Conservation (phyloP, 2,797 vertebrate species). For the Dendrocincla fuliginosa region DNA sequence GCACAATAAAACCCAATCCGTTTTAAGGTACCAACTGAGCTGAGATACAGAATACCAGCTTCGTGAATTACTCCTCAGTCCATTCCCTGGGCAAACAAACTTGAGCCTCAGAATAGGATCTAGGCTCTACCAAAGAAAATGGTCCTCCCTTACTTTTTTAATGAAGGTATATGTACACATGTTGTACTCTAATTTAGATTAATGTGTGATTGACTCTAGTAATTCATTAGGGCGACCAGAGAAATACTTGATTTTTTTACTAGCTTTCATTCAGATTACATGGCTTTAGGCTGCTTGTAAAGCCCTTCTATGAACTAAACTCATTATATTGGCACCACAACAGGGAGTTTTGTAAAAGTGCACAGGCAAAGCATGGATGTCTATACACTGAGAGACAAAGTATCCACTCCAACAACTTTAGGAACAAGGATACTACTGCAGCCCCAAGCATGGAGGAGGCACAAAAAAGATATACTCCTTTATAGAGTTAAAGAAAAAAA, state of each 20-base stretch:
- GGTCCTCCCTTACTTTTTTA: background rate
- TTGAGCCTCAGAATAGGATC: background rate
- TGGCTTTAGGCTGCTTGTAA: background rate
- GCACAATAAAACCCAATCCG: background rate
- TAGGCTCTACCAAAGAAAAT: background rate
- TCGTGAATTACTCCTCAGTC: background rate
- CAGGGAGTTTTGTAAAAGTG: background rate
- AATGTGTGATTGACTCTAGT: background rate
- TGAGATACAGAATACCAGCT: background rate
- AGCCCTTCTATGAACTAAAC: background rate
- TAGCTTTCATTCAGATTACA: background rate
- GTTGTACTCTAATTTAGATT: background rate
- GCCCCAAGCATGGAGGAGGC: accelerated
- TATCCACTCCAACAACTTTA: background rate
- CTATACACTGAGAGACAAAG: background rate
- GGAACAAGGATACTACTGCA: background rate
- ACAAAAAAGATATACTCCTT: background rate
- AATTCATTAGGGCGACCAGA: background rate
- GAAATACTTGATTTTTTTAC: background rate
- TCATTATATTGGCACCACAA: background rate
- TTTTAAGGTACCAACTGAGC: background rate
- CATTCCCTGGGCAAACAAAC: background rate
- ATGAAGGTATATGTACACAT: background rate
- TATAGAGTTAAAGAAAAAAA: background rate
- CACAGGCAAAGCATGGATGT: background rate